These are phyloP conservation scores for Linnaemya tessellans DNA, from an alignment of 2,888 invertebrate species.

Conservation along the genomic window DNA sequence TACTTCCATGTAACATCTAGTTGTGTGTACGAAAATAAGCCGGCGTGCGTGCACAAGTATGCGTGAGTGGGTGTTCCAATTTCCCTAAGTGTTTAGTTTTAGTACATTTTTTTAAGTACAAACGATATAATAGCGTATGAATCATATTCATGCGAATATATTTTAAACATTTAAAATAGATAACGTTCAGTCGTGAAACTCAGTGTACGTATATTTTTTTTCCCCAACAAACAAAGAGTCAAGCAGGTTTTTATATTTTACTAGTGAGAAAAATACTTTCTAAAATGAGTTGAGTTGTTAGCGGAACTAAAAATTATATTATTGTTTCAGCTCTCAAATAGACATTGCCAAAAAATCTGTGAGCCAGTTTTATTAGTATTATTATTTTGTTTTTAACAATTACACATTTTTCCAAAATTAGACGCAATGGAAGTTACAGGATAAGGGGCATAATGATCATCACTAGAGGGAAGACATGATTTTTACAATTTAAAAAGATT, in stretches of 20 bases:
- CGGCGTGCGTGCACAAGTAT: slow-evolving; percentile 26
- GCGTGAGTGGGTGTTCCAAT: slow-evolving; percentile 72
- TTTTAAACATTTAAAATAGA: slow-evolving; percentile 19
- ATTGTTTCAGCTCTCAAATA: too few species aligned
- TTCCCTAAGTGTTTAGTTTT: slow-evolving; percentile 67
- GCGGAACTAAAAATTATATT: too few species aligned
- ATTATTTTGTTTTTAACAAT: too few species aligned
- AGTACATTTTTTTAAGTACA: slow-evolving; percentile 47
- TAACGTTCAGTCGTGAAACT: slow-evolving; percentile 9
- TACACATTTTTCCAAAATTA: too few species aligned
- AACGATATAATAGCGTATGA: slow-evolving; percentile 56
- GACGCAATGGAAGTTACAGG: too few species aligned
- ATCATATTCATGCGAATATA: slow-evolving; percentile 49
- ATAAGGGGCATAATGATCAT: too few species aligned
- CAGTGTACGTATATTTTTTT: background rate
- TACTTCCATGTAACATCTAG: background rate
- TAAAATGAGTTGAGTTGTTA: too few species aligned
- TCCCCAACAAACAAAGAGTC: background rate
- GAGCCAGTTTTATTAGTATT: too few species aligned
- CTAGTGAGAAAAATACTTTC: too few species aligned
- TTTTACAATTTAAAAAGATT: too few species aligned
- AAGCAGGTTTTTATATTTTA: background rate
- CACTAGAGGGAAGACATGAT: too few species aligned
- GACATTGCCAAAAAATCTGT: too few species aligned
- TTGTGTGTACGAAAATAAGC: slow-evolving; percentile 2